phyloP scores from a whole-genome alignment of 2,797 vertebrate genomes.

The Anolis apletophallus region DNA sequence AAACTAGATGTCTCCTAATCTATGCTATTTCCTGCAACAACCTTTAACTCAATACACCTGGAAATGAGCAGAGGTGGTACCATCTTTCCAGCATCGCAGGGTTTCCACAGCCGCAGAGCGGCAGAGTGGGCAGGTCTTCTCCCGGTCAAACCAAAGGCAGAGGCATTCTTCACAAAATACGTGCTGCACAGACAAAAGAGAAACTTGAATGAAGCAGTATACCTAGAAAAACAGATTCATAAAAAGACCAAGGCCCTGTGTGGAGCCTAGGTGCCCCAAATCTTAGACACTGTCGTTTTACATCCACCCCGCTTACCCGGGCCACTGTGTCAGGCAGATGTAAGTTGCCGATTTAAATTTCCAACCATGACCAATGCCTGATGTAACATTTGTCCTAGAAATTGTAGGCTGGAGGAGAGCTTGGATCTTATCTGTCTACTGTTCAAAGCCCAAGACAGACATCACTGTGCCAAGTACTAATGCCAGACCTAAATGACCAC shows the following conservation, averaged over 20 bases:
- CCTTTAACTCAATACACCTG: constrained; percentile 87
- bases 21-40: accelerated
- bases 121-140: constrained; percentile 94
- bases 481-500: background rate
- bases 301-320: no score
- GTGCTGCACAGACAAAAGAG: constrained; percentile 81
- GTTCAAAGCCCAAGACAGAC: background rate
- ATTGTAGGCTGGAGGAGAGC: no score
- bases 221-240: background rate
- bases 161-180: constrained; percentile 98
- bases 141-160: constrained; percentile 95
- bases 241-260: background rate
- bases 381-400: background rate
- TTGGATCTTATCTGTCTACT: background rate
- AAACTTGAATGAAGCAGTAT: accelerated
- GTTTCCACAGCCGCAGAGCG: constrained; percentile 90
- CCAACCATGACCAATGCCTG: background rate
- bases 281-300: background rate
- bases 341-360: background rate
- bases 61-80: constrained; percentile 96
- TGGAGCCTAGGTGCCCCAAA: background rate
- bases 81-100: constrained; percentile 96
- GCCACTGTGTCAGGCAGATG: no score
- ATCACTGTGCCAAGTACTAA: background rate
- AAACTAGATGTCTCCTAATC: background rate